Conservation (phyloP, 2,797 vertebrate genomes). For the Hirundo rustica region DNA sequence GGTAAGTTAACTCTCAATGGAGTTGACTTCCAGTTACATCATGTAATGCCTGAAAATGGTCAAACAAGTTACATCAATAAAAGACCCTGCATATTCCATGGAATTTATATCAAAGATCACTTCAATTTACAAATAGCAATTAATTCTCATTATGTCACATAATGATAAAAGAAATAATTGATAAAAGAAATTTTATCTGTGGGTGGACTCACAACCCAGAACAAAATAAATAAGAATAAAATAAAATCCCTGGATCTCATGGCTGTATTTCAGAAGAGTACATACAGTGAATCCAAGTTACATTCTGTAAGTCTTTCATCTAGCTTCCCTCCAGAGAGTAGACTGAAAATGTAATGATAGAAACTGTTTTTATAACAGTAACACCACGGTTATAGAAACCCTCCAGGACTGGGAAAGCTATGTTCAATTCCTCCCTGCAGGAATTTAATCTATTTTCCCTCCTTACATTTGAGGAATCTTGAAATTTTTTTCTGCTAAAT, state of each 20-base stretch:
- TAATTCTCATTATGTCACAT: background rate
- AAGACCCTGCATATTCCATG: background rate
- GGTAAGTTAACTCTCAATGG: background rate
- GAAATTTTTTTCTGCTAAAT: background rate
- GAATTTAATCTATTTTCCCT: constrained; percentile 18
- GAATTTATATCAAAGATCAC: background rate
- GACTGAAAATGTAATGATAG: constrained; percentile 48
- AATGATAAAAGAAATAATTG: background rate
- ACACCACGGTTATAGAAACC: background rate
- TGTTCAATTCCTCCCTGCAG: constrained; percentile 6
- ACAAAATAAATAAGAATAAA: background rate
- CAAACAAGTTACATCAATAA: background rate
- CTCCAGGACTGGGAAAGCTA: background rate
- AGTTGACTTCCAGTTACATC: background rate
- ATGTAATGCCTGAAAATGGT: background rate
- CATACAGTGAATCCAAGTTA: background rate
- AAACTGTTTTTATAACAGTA: constrained; percentile 36
- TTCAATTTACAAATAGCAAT: background rate
- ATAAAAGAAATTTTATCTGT: background rate
- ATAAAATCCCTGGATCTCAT: background rate
- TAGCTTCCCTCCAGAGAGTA: constrained; percentile 46
- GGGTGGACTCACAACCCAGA: background rate
- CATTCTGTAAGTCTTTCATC: constrained; percentile 40
- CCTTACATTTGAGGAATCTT: background rate
- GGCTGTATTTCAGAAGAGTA: background rate